Evolutionary conservation across 1,140 invertebrate genomes (phyloP).

Genomic region (Rhyzopertha dominica): DNA sequence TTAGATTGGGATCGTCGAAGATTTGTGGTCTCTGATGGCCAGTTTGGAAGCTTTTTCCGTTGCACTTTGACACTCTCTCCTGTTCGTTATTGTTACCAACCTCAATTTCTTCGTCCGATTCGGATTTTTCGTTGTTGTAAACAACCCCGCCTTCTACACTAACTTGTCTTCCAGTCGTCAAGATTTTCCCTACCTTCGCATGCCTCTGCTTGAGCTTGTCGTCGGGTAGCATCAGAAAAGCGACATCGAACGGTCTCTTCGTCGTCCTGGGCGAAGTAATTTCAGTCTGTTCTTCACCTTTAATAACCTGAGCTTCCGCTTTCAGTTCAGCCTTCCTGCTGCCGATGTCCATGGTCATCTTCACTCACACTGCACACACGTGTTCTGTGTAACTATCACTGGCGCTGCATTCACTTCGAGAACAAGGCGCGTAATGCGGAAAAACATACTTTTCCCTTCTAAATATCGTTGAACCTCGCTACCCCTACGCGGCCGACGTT

Average conservation of each 20-base stretch:
- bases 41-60: constrained; percentile 29
- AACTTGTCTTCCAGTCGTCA: constrained; percentile 20
- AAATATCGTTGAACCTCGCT: constrained; percentile 44
- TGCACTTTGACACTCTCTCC: constrained; percentile 23
- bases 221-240: constrained; percentile 80
- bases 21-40: constrained; percentile 52
- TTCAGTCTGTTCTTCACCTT: constrained; percentile 27
- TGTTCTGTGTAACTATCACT: not conserved
- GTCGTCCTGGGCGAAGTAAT: constrained; percentile 37
- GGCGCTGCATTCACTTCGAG: constrained; percentile 18
- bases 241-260: constrained; percentile 81
- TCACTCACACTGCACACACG: constrained; percentile 10
- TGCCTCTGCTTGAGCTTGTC: constrained; percentile 68
- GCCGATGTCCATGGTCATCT: constrained; percentile 36
- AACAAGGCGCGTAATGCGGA: constrained; percentile 40
- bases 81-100: constrained; percentile 50
- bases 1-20: constrained; percentile 54
- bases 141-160: constrained; percentile 34
- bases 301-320: constrained; percentile 28
- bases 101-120: constrained; percentile 47
- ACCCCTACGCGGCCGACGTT: constrained; percentile 30
- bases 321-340: constrained; percentile 35
- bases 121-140: constrained; percentile 25
- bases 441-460: constrained; percentile 40
- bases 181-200: constrained; percentile 37